Percentiles rank a stretch among this genome's conserved stretches.
Conservation (phyloP, 1,140 invertebrate genomes). For the Trachelipus rathkii region DNA sequence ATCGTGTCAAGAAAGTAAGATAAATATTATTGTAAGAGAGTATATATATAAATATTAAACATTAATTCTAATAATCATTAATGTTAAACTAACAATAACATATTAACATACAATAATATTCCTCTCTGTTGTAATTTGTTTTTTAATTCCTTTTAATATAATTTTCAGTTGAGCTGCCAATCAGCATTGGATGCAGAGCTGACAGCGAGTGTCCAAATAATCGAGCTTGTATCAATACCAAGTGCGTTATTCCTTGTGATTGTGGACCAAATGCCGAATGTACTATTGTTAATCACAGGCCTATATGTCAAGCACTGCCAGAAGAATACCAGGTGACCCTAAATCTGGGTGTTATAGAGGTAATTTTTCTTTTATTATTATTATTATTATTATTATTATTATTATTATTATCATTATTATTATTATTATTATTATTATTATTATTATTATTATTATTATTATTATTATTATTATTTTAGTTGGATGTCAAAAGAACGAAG, state of each 20-base stretch:
- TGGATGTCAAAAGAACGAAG: constrained; percentile 70
- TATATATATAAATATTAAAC: no score
- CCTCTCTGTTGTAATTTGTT: no score
- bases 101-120: no score
- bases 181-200: constrained; percentile 64
- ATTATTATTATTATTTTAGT: constrained; percentile 49
- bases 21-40: background rate
- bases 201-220: constrained; percentile 68
- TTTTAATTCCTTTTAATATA: no score
- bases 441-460: constrained; percentile 49
- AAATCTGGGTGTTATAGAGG: constrained; percentile 46
- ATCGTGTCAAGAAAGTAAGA: constrained; percentile 42
- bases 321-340: constrained; percentile 49
- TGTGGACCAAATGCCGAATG: constrained; percentile 69
- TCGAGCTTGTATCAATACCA: constrained; percentile 64
- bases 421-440: background rate
- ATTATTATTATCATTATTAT: constrained; percentile 16
- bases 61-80: no score
- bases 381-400: no score
- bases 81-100: no score
- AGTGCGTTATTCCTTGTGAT: constrained; percentile 70
- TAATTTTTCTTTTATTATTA: constrained; percentile 16
- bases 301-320: constrained; percentile 50
- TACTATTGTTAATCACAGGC: constrained; percentile 54
- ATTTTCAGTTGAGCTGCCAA: constrained; percentile 55